Conservation (phyloP, 2,113 vertebrate genomes). For the Dromas ardeola region DNA sequence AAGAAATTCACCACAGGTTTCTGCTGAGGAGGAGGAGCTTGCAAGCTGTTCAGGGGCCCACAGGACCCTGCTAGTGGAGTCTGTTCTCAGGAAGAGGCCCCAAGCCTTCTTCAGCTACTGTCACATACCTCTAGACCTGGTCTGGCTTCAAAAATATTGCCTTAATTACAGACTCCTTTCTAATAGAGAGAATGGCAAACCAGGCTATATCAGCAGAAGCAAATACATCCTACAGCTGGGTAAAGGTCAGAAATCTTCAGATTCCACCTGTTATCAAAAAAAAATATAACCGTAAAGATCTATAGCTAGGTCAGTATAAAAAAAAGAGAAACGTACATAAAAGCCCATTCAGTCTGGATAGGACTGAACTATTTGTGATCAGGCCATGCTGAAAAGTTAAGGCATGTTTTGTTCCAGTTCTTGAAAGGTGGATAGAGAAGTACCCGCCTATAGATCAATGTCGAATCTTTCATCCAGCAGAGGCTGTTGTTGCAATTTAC, state of each 20-base stretch:
- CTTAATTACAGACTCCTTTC: background rate
- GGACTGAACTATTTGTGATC: background rate
- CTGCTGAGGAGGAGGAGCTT: background rate
- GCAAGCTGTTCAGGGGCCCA: background rate
- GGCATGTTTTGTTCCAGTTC: background rate
- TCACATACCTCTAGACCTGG: background rate
- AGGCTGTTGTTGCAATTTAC: background rate
- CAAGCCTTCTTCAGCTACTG: background rate
- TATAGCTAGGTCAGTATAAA: background rate
- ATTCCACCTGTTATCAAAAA: background rate
- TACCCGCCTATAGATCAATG: background rate
- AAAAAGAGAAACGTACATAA: background rate
- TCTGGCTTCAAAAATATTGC: background rate
- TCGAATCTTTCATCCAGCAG: background rate
- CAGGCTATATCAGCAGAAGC: background rate
- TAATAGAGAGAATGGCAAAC: background rate
- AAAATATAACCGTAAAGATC: background rate
- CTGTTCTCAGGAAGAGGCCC: background rate
- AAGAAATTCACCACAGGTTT: background rate
- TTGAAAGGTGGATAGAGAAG: background rate
- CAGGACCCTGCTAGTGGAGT: background rate
- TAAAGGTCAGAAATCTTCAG: background rate
- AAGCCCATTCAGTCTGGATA: background rate
- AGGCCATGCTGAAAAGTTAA: background rate
- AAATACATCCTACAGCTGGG: background rate